Evolutionary conservation across 2,797 vertebrate species (phyloP), one percentile per base, ranked within the genome.

Genomic region (Buceros bicornis): DNA sequence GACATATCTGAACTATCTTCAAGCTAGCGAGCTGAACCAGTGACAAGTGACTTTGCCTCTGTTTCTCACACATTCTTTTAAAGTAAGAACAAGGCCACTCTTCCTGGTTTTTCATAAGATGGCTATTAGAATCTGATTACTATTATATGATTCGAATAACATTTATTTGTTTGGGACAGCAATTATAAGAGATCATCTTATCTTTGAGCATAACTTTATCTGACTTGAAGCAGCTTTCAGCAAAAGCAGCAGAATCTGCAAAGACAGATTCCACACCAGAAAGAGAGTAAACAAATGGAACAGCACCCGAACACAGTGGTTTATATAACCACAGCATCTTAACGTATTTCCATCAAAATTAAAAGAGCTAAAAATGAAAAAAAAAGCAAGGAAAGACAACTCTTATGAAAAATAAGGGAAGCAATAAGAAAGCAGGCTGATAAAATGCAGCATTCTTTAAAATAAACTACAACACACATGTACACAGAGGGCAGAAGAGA

Each of bases 391-490:
- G 31, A 60, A 89, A 54, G 50, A 58, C 15, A 85, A 33, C 13
- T 13, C 35, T 56, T 29, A 78, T 77, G 60, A 91, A 93, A 96
- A 97, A 96, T 82, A 45, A 86, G 53, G 82, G 81, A n/a, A 64
- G n/a, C n/a, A 65, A 77, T 84, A 95, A 89, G 81, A 81, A 97
- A 89, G 10, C 72, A 94, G 64, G 14, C 35, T 91, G 87, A 87
- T 72, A 62, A 93, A 69, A 73, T 53, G 50, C 95, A 92, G 13
- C 37, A 47, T 74, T 78, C 43, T 94, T 90, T 69, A 60, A 67
- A 90, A 74, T 43, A 60, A 83, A 70, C 42, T 80, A 19, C 56
- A 71, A 37, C 43, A 60, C 26, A 17, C 18, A 24, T n/a, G 57
- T 33, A 33, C 4, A 60, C 6, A 65, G 25, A 95, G 70, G 29